Base-by-base conservation (phyloP, 2,888 invertebrate genomes). In the Pseudolycoriella hygida region DNA sequence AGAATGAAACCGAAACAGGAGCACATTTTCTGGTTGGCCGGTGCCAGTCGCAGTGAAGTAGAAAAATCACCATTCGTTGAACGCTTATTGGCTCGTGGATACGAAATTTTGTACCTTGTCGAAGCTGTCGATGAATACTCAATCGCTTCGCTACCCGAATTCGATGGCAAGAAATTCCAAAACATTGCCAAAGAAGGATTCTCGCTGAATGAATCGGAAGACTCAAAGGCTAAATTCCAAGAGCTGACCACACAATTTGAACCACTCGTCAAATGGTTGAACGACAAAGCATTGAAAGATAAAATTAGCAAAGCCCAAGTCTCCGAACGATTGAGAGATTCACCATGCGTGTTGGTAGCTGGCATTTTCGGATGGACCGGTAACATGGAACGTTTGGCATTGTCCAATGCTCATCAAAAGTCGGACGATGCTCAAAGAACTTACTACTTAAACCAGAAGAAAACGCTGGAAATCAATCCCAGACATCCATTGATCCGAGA, bases 101-200 rank as follows among this genome's bases (percentile, higher is more conserved):
- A 85, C 65, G 98, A 98, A 72, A 90, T 96, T 46, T 68, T 98
- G 50, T 96, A 80, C 63, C 71, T 99, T 43, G 80, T 82, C 10
- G 98, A 99, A 68, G 89, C 98, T 30, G 94, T 98, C 42, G 98
- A 98, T 69, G 98, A 98, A 67, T 98, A 98, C 68, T 82, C 88
- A 55, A 85, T 98, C 54, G 89, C 92, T 43, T 83, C 93, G 40
- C 71, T 98, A 63, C 94, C 97, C 2, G 97, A 98, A 68, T 98
- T 88, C 67, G 97, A 98, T 57, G 92, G 93, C 45, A 92, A 94
- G 70, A 97, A 94, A 68, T 97, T 98, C 85, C 93, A 93, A 68
- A 99, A 99, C 64, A 90, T 96, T 45, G 98, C 98, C 54, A 99
- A 98, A 69, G 98, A 99, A 70, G 94, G 94, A 30, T 81, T 97